Evolutionary conservation across 23 tunicate species (phyloP), one percentile per base, ranked within the genome.

Genomic region (Ciona savignyi): DNA sequence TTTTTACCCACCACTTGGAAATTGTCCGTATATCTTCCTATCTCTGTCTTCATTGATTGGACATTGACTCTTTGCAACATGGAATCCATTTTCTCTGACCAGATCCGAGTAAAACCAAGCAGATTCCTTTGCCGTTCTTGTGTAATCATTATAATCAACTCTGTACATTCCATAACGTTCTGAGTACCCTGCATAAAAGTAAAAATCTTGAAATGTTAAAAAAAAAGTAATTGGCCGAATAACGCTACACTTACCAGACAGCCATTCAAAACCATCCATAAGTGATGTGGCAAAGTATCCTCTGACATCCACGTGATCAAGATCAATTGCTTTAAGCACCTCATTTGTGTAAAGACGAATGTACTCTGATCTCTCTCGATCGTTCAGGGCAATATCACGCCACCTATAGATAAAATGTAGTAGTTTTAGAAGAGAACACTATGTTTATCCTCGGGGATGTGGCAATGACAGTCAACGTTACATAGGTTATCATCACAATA

Each of bases 231-330:
- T 49, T 49, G 20, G 20, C 15, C 61, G 15, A 11, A 20, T 11
- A 49, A 49, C 15, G 61, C 20, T 15, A 49, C 15, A 31, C 32
- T n/a, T 67, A 91, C 97, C 97, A 27, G 84, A 60, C 34, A 72
- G 20, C 88, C 93, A 95, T 67, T 84, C 83, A 63, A 88, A 95
- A 27, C 90, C 90, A 61, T 95, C 99, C 92, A 95, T 83, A 31
- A 95, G 73, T 0, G 92, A 79, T 32, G 85, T 65, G 49, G 90
- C 87, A 65, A 85, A 95, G 32, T 91, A 88, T 23, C 99, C 99
- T 29, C 83, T 77, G 23, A 95, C 99, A 70, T 88, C 89, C 32
- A 88, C 96, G 22, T 81, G 76, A 34, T 95, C 99, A 29, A 95
- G 61, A 21, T 88, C 72, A 27, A 95, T 84, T 1, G 99, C 86